A percentile compares a stretch with the other conserved stretches of the same genome.
Evolutionary conservation across 2,888 invertebrate genomes (phyloP).

Genomic region (Pyrochroa serraticornis): DNA sequence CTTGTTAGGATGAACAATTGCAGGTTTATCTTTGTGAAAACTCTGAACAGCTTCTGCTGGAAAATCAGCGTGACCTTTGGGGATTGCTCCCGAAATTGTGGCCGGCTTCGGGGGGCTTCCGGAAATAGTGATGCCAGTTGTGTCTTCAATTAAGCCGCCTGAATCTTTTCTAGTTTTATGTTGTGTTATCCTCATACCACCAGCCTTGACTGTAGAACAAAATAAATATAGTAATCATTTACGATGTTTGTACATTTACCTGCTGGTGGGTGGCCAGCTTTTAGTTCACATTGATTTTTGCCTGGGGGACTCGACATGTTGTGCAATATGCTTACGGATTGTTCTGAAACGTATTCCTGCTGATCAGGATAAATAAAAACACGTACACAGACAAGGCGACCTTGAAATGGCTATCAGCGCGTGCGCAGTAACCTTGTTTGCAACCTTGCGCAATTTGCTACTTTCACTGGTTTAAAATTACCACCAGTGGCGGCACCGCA

Average conservation of each 20-base stretch:
- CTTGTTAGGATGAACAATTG: conserved; percentile 67
- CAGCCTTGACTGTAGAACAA: conserved; percentile 76
- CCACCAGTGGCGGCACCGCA: too few species aligned
- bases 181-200: conserved; percentile 91
- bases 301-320: conserved; percentile 61
- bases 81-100: conserved; percentile 79
- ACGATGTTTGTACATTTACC: conserved; percentile 63
- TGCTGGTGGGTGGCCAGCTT: conserved; percentile 90
- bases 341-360: neutral
- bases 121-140: conserved; percentile 75
- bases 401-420: neutral
- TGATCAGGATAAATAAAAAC: conserved; percentile 23
- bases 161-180: conserved; percentile 76
- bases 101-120: conserved; percentile 79
- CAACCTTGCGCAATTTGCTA: too few species aligned
- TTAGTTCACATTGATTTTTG: conserved; percentile 72
- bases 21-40: conserved; percentile 80
- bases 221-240: neutral
- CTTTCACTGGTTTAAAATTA: too few species aligned
- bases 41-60: conserved; percentile 85
- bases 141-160: conserved; percentile 71
- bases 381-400: conserved; percentile 26
- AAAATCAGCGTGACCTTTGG: conserved; percentile 85
- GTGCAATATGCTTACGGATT: conserved; percentile 8
- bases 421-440: too few species aligned